Conservation (phyloP, 2,888 invertebrate genomes). For the Brachycybe producta region DNA sequence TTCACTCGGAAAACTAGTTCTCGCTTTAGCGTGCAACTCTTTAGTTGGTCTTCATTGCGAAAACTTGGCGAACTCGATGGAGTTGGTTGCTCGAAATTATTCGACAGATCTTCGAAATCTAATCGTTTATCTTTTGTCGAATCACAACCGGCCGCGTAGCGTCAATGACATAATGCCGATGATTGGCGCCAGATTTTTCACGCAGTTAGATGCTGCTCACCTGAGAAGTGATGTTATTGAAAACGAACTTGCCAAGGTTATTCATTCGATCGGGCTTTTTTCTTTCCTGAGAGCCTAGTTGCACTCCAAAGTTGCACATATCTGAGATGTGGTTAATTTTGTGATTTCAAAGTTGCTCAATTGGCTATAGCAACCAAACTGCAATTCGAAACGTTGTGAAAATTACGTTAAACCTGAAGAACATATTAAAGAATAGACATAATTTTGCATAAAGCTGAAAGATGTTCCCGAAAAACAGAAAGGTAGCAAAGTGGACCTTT, state of each 20-base stretch:
- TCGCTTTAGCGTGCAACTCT: slow-evolving; percentile 86
- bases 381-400: no score
- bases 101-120: slow-evolving; percentile 88
- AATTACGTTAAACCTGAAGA: no score
- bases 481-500: no score
- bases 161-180: slow-evolving; percentile 98
- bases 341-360: no score
- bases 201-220: slow-evolving; percentile 81
- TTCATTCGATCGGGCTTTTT: slow-evolving; percentile 8
- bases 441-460: no score
- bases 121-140: slow-evolving; percentile 69
- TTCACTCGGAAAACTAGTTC: slow-evolving; percentile 75
- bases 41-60: slow-evolving; percentile 74
- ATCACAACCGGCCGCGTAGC: slow-evolving; percentile 43
- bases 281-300: no score
- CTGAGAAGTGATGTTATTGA: slow-evolving; percentile 77
- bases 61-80: slow-evolving; percentile 74
- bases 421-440: no score
- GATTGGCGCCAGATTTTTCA: slow-evolving; percentile 93
- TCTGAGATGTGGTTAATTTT: no score
- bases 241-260: slow-evolving; percentile 67
- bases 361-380: no score
- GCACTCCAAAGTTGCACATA: no score
- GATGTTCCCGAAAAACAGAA: no score
- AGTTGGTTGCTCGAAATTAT: slow-evolving; percentile 77